Evolutionary conservation across 2,797 vertebrate species (phyloP).

Genomic region (Myripristis jacobus): DNA sequence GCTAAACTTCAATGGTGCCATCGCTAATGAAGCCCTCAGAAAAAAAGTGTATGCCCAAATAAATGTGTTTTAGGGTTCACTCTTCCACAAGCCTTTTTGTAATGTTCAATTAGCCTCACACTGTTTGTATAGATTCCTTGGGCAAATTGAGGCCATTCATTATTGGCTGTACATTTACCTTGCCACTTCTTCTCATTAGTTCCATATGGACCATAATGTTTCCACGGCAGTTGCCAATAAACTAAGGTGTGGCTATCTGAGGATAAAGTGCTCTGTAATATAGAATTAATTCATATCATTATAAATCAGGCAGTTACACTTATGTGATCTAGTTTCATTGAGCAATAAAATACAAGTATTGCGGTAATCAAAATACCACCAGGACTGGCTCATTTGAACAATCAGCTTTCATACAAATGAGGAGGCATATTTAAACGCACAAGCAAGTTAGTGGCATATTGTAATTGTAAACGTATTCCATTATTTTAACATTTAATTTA

Average conservation of each 20-base stretch:
- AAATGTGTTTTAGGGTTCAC: constrained; percentile 62
- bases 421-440: constrained; percentile 37
- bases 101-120: constrained; percentile 61
- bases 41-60: constrained; percentile 67
- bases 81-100: constrained; percentile 55
- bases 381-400: constrained; percentile 40
- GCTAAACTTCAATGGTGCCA: constrained; percentile 60
- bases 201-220: constrained; percentile 56
- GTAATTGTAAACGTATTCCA: constrained; percentile 13
- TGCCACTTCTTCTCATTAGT: constrained; percentile 50
- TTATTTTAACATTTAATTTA: constrained; percentile 34
- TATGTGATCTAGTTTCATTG: constrained; percentile 18
- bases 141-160: constrained; percentile 45
- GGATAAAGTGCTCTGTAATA: constrained; percentile 35
- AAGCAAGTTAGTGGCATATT: background rate
- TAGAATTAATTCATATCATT: constrained; percentile 43
- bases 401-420: constrained; percentile 19
- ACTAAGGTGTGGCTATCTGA: constrained; percentile 45
- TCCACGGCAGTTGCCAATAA: constrained; percentile 58
- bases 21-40: constrained; percentile 73
- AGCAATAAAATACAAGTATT: constrained; percentile 35
- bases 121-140: constrained; percentile 60
- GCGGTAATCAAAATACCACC: constrained; percentile 50
- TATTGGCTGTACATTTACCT: constrained; percentile 61
- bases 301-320: constrained; percentile 24